phyloP scores from a whole-genome alignment of 2,797 vertebrate species.

The Botia almorhae region DNA sequence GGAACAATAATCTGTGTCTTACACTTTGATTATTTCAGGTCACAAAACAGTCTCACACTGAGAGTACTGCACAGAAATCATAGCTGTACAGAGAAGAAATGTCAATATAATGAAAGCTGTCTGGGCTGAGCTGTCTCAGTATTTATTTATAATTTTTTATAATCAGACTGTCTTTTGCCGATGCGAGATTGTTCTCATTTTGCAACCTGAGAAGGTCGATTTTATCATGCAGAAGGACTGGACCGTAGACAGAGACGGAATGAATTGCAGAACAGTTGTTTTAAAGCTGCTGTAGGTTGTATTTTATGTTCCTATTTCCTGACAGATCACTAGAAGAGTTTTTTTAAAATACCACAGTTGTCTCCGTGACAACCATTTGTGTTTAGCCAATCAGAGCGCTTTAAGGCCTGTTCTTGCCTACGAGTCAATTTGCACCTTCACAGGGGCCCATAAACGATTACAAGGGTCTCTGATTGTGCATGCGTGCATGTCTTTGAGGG shows the following conservation, averaged over 20 bases:
- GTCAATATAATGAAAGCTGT: constrained; percentile 4
- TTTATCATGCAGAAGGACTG: constrained; percentile 23
- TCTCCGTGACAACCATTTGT: no score
- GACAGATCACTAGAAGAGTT: no score
- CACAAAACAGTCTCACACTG: not conserved
- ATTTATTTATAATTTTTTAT: not conserved
- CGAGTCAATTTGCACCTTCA: not conserved
- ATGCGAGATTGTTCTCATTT: not conserved
- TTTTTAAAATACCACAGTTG: no score
- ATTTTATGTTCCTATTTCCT: no score
- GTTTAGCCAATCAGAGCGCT: no score
- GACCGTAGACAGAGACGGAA: not conserved
- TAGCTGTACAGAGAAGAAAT: constrained; percentile 3
- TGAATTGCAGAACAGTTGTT: not conserved
- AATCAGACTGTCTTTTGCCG: not conserved
- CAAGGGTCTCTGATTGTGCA: not conserved
- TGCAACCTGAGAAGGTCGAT: not conserved
- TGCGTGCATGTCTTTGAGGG: not conserved
- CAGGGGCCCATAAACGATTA: no score
- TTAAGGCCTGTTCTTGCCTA: no score
- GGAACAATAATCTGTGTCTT: constrained; percentile 15
- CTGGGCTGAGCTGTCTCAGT: not conserved
- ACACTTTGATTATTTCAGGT: constrained; percentile 18
- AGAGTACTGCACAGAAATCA: not conserved
- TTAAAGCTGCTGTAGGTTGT: not conserved